Evolutionary conservation across 1,140 invertebrate species (phyloP), one percentile per base, ranked within the genome.

Genomic region (Drosophila nigrodunni): DNA sequence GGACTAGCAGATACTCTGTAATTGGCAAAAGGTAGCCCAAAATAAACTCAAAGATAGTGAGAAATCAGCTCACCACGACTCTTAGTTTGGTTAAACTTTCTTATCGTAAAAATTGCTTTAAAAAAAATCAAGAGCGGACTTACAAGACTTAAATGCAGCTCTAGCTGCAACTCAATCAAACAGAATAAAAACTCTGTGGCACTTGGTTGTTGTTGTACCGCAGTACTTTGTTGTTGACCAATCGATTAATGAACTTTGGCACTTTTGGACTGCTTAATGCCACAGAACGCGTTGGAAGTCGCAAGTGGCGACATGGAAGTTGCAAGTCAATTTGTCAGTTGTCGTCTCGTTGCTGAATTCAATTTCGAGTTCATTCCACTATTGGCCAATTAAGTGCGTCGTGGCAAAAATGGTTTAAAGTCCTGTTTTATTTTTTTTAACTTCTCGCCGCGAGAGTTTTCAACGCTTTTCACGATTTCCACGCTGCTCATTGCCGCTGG

Each of bases 311-410:
- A 10, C 37, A 39, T 30, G 10, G 13, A 35, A 41, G 49, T 25
- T 57, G 50, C 50, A 74, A 74, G 72, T 74, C 72, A 74, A 74
- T 74, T 74, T 70, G 39, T 49, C 67, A 70, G 66, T 74, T 74
- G 66, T 62, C 67, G 57, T 60, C 66, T 62, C 44, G 66, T 70
- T 74, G 58, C 72, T 61, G 70, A 74, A 74, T 74, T 74, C 66
- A 74, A 74, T 74, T 74, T 41, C 11, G 37, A 52, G 47, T 55
- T 65, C 49, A 43, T 52, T 43, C 25, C 44, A 55, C 49, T 60
- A 30, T 44, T 47, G 25, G 72, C 66, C 72, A 70, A 74, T 74
- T 74, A 74, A 74, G 62, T 70, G 66, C 67, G 72, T 70, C 67
- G 66, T 70, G 66, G 58, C 52, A 15, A 74, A 74, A 74, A 70